Base-by-base conservation (phyloP, 92 coral and sea anemone genomes). In the Bergia sp. region DNA sequence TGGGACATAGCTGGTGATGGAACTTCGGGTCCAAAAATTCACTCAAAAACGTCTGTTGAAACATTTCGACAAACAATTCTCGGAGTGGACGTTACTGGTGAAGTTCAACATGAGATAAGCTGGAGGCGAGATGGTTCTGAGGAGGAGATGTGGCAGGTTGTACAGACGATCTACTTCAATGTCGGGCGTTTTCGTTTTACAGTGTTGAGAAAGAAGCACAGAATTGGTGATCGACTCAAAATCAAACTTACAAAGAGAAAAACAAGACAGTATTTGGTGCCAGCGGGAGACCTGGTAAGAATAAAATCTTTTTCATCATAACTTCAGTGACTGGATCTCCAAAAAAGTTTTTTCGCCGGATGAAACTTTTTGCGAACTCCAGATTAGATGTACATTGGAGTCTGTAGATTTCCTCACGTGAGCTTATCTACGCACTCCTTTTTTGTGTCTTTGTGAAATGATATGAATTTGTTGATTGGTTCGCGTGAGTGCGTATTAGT, bases 221-320 rank as follows among this genome's bases (percentile, higher is more conserved):
- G 39, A 10, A 45, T 71, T 55, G 21, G 41, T 69, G 65, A 20
- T 18, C 45, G 29, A n/a, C 79, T 84, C 44, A 84, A 71, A 49
- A 45, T 10, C 39, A 84, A 71, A 13, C 65, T 71, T 29, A 71
- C 23, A 45, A 15, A 84, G 40, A 49, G 39, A 71, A 71, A 43
- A 84, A 47, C 40, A 7, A 47, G 77, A 42, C 78, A 36, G 43
- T 84, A 84, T 50, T 16, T 69, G 9, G 79, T 84, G 66, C 79
- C 79, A 36, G 87, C 87, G 8, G 87, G 87, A 11, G 87, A 84
- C 23, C 29, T 84, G 79, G 87, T 84, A 84, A 82, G 77, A 42
- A 11, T 7, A 18, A 4, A 40, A 16, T 18, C 1, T 76, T 6
- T 76, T 76, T 5, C 49, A 2, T 16, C 41, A 18, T 76, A 21